Base-by-base conservation (phyloP, 2,113 vertebrate species). In the Fulica atra region DNA sequence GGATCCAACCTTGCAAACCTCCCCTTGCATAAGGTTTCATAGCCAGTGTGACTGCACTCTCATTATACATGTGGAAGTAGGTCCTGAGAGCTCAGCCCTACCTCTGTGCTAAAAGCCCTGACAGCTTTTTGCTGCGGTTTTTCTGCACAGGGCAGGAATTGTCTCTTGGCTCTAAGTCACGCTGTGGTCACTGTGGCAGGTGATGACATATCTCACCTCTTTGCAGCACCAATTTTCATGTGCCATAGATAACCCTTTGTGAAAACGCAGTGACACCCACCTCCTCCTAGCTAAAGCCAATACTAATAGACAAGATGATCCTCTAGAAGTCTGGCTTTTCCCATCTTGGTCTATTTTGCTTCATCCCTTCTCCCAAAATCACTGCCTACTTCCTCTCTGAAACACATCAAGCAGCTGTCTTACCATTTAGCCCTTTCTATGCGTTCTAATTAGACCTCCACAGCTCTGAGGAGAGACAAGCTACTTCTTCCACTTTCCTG, bases 61-160 rank as follows among this genome's bases (percentile, higher is more conserved):
- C 53, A 24, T 53, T 11, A 1, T 31, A 2, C 17, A 16, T 0
- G 1, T 12, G 42, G 51, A 42, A 53, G 9, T 11, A 46, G n/a
- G 19, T 54, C 10, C 59, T 42, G 50, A 65, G 16, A 79, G 35
- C 51, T 59, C 20, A 50, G 65, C 16, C 25, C 11, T 29, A 17
- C 3, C 35, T 78, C 85, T 14, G 26, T 2, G 21, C 40, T 50
- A 54, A 94, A 59, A 46, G 17, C 33, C 51, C 59, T 65, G 57
- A 36, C 33, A 61, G 13, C 24, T 65, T 46, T 59, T 50, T 90
- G 64, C n/a, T 53, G 44, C 86, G 38, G 31, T 25, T 61, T 0
- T 0, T 26, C 57, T 33, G 23, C 33, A 48, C 33, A 64, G 65
- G 38, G n/a, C 13, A 79, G 33, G 42, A 48, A n/a, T n/a, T n/a